Base-by-base conservation (phyloP, 2,797 vertebrate species). In the Mionectes olivaceus region DNA sequence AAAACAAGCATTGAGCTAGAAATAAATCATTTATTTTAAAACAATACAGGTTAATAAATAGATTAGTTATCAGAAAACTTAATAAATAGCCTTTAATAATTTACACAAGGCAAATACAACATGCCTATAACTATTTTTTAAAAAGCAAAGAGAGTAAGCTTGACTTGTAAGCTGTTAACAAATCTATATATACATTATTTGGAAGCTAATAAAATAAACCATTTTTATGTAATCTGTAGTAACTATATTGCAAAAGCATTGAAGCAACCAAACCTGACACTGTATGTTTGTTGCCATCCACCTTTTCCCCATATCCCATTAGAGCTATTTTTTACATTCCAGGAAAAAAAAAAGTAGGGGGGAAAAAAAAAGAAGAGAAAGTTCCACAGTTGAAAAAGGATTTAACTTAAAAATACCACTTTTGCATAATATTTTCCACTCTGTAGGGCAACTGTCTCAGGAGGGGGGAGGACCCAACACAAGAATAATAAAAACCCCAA, bases 21-120 rank as follows among this genome's bases (percentile, higher is more conserved):
- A 98, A 97, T 88, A 94, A 97, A 95, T 97, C 79, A 93, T 98
- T 98, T 98, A 98, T 98, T 98, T 98, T 97, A 98, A 98, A 98
- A 97, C 97, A 95, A 97, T 97, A 97, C 96, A 98, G 95, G 93
- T 97, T 98, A 98, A 97, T 98, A 97, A 97, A 97, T 96, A 98
- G 96, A 97, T 97, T 97, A 94, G 84, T 96, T 97, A 97, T 95
- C 97, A 97, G 97, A 98, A 98, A 98, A 97, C 97, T 97, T 98
- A 97, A 97, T 97, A 97, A 98, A 98, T 97, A 98, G 97, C 97
- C 94, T 97, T 96, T 97, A 95, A 89, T 97, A 96, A 98, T 98
- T 97, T 98, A 98, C 95, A 97, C 97, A 97, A 97, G 97, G 97
- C 97, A 98, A 96, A 96, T 96, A 97, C 97, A 97, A 97, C 97